Evolutionary conservation across 2,797 vertebrate species (phyloP).

Genomic region (Phaenicophaeus curvirostris): DNA sequence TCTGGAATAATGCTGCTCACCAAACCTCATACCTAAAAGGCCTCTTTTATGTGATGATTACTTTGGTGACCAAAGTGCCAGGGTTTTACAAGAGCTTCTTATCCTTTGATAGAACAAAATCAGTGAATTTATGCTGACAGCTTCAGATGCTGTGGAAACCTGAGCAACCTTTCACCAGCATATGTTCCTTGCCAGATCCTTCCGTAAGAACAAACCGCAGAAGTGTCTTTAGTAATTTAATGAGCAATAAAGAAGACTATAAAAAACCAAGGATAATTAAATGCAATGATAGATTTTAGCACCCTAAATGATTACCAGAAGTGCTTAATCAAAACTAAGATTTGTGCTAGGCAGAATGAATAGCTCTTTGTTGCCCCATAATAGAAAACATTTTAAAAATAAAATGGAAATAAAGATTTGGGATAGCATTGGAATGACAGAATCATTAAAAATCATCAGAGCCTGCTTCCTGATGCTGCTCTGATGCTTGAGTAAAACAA

Average conservation of each 20-base stretch:
- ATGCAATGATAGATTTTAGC: conserved; percentile 64
- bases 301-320: conserved; percentile 58
- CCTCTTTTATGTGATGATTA: conserved; percentile 56
- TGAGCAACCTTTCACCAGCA: conserved; percentile 41
- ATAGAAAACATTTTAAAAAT: conserved; percentile 33
- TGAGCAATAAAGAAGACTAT: conserved; percentile 57
- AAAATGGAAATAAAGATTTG: conserved; percentile 14
- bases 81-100: conserved; percentile 53
- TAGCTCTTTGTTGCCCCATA: conserved; percentile 55
- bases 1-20: conserved; percentile 18
- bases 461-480: neutral
- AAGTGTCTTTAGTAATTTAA: conserved; percentile 62
- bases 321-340: conserved; percentile 58
- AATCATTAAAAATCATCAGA: conserved; percentile 25
- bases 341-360: conserved; percentile 32
- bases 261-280: conserved; percentile 55
- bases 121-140: conserved; percentile 59
- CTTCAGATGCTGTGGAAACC: conserved; percentile 52
- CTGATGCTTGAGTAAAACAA: conserved; percentile 1
- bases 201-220: conserved; percentile 39
- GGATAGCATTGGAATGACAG: neutral
- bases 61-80: conserved; percentile 50
- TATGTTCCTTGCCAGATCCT: conserved; percentile 28
- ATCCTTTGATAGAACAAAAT: conserved; percentile 64
- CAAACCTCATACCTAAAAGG: conserved; percentile 33